Evolutionary conservation across 2,888 invertebrate genomes (phyloP), one percentile per base, ranked within the genome.

Genomic region (Pyrgus malvae): DNA sequence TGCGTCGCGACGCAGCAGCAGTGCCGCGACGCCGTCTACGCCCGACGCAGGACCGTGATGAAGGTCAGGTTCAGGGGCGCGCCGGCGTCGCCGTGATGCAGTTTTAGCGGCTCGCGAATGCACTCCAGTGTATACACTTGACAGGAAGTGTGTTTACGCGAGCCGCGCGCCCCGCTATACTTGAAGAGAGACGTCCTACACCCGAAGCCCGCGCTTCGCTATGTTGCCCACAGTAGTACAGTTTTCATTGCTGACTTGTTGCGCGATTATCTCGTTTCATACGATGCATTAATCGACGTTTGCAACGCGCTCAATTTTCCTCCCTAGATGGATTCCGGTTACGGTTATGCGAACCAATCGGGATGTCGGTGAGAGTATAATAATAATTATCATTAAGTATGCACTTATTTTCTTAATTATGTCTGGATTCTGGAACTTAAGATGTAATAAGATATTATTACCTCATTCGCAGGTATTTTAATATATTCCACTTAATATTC

Each of bases 31-130:
- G n/a, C n/a, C n/a, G n/a, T n/a, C n/a, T n/a, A n/a, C n/a, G n/a
- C n/a, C n/a, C n/a, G n/a, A n/a, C n/a, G n/a, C n/a, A n/a, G n/a
- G n/a, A n/a, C n/a, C 9, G 27, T 27, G 25, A 16, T 66, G 61
- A 48, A 51, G 64, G 68, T 45, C 70, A 74, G 64, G 75, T 73
- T 78, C 78, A 74, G 60, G 78, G 76, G 57, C 74, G 16, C 27
- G 61, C 17, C 25, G 37, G 64, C 75, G 74, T 72, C 72, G 71
- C 27, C 40, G 12, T 48, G 60, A 65, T 76, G 75, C 73, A 74
- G 65, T 72, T 70, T 70, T 71, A 70, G 70, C 49, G 17, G 25
- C 38, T 59, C 59, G 64, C 55, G 55, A 58, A 58, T 50, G 54
- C 50, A 46, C 14, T 46, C 29, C 35, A 54, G 40, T 38, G 50